Evolutionary conservation across 2,113 vertebrate species (phyloP).

Genomic region (Pseudorasbora parva): DNA sequence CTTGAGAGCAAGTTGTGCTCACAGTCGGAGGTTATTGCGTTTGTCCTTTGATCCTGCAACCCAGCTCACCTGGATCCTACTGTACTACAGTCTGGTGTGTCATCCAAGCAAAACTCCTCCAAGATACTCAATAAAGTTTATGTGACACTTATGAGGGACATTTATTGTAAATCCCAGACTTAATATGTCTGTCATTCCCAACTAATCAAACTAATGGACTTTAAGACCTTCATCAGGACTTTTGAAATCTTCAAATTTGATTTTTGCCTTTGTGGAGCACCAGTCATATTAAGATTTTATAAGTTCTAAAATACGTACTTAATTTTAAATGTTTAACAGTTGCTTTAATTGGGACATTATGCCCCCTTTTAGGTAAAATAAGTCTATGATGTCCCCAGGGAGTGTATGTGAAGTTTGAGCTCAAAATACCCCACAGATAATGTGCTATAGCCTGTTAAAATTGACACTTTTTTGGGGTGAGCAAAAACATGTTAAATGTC

Average conservation of each 20-base stretch:
- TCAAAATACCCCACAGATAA: too few relatives aligned
- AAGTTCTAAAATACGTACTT: neutral
- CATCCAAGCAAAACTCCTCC: slow-evolving; percentile 59
- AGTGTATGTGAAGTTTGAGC: too few relatives aligned
- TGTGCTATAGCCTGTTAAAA: too few relatives aligned
- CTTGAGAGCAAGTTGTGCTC: slow-evolving; percentile 33
- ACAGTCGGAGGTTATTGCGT: slow-evolving; percentile 24
- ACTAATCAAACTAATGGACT: neutral
- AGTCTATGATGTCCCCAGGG: too few relatives aligned
- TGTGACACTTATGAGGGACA: slow-evolving; percentile 20
- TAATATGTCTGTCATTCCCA: neutral
- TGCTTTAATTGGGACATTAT: too few relatives aligned
- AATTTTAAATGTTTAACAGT: too few relatives aligned
- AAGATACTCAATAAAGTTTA: slow-evolving; percentile 5
- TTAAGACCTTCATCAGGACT: slow-evolving; percentile 3
- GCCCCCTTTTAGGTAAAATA: too few relatives aligned
- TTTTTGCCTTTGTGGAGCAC: neutral
- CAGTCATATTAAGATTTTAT: neutral
- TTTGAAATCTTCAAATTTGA: neutral
- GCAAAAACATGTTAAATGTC: too few relatives aligned
- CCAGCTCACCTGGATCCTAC: slow-evolving; percentile 23
- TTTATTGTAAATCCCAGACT: slow-evolving; percentile 19
- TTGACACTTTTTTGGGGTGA: too few relatives aligned
- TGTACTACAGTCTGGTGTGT: slow-evolving; percentile 30
- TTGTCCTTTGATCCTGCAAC: slow-evolving; percentile 54